Percentiles rank a stretch among this genome's conserved stretches.
phyloP scores from a whole-genome alignment of 2,888 invertebrate species.

The Nycteola revayana region DNA sequence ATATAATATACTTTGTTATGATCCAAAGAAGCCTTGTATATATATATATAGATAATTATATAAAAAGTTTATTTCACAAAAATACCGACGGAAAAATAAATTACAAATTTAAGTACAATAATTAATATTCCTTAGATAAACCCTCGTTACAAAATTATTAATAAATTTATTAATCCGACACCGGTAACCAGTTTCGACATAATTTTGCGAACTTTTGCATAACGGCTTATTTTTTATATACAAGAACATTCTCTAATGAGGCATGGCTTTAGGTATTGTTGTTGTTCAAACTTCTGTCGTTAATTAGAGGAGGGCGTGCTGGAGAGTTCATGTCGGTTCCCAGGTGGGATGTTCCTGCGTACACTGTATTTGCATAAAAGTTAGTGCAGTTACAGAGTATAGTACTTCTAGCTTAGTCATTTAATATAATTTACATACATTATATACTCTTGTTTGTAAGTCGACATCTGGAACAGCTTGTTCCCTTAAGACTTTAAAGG shows the following conservation, averaged over 20 bases:
- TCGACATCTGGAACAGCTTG: too few relatives aligned
- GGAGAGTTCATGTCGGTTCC: slow-evolving; percentile 41
- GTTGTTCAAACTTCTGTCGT: slow-evolving; percentile 58
- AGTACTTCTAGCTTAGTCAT: slow-evolving; percentile 6
- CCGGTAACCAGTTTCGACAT: slow-evolving; percentile 4
- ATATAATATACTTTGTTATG: too few relatives aligned
- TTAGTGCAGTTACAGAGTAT: slow-evolving; percentile 50
- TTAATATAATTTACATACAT: neutral
- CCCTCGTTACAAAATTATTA: too few relatives aligned
- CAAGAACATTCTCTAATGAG: slow-evolving; percentile 46
- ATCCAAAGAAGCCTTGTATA: too few relatives aligned
- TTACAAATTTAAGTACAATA: too few relatives aligned
- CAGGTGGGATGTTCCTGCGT: slow-evolving; percentile 59
- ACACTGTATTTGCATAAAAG: slow-evolving; percentile 59
- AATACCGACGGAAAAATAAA: too few relatives aligned
- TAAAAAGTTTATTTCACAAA: too few relatives aligned
- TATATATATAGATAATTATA: too few relatives aligned
- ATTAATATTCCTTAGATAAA: too few relatives aligned
- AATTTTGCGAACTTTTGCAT: slow-evolving; percentile 21
- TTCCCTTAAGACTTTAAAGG: too few relatives aligned
- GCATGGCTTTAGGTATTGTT: slow-evolving; percentile 47
- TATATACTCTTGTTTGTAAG: too few relatives aligned
- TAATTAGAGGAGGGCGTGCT: slow-evolving; percentile 55
- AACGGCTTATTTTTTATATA: slow-evolving; percentile 29
- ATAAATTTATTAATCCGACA: too few relatives aligned